Base-by-base conservation (phyloP, 2,888 invertebrate genomes). In the Caenorhabditis sp. region DNA sequence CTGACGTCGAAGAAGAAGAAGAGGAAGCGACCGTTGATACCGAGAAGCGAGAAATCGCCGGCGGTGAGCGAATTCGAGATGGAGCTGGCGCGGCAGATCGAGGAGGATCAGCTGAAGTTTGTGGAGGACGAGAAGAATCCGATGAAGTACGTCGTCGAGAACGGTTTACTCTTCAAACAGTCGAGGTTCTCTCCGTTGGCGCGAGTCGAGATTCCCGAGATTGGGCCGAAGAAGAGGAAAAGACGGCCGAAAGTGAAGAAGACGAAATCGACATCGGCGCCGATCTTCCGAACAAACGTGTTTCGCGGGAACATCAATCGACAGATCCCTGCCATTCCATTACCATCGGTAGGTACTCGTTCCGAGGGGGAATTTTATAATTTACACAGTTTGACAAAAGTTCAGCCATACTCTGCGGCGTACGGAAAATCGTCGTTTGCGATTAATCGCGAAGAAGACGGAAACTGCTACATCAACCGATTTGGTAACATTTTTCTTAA, bases 71-170 rank as follows among this genome's bases (percentile, higher is more conserved):
- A 63, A 15, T 76, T 56, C 55, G 76, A 77, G 26, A 3, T 48
- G 35, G 59, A 71, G n/a, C 30, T 77, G 11, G 76, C 76, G 0
- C 53, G 55, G 5, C 65, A 71, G 45, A 77, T 77, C 59, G 76
- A 77, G 17, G 76, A 71, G 26, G 71, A 77, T 37, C 71, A 77
- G 30, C 22, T 77, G 50, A 71, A 77, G 37, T 77, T 77, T n/a
- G 76, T 77, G 3, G 71, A 63, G 26, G 71, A 71, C 27, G 76
- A 77, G 32, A 59, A 52, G 43, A 77, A 77, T 39, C 76, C 76
- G 7, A 59, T 77, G 71, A 77, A 77, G 35, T 77, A 77, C 26
- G 71, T 77, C 1, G 76, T 77, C 8, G 76, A 77, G 17, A 65
- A 77, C 15, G 71, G 71, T 11, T 27, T 77, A 6, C 27, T 77